A percentile compares a stretch with the other conserved stretches of the same genome.
phyloP scores from a whole-genome alignment of 2,888 invertebrate genomes.

The Nasonovia ribisnigri region DNA sequence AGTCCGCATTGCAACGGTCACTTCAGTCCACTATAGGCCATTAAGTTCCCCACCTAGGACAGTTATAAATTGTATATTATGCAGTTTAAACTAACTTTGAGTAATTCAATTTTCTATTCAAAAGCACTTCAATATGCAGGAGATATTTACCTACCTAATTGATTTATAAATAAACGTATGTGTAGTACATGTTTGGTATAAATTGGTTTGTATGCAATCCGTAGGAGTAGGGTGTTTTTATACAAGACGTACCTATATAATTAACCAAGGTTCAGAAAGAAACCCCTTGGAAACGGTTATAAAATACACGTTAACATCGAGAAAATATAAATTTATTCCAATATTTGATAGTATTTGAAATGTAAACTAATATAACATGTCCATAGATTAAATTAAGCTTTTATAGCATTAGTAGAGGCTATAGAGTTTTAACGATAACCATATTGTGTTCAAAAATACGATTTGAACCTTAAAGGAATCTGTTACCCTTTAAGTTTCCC shows the following conservation, averaged over 20 bases:
- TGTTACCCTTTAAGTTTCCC: not conserved
- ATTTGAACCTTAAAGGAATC: not conserved
- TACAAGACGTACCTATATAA: not conserved
- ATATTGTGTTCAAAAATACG: not conserved
- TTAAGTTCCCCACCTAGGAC: not conserved
- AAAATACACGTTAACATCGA: not conserved
- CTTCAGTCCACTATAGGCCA: not conserved
- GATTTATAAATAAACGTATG: not conserved
- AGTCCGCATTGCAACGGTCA: not conserved
- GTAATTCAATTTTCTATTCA: not conserved
- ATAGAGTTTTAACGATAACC: not conserved
- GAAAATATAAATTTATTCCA: not conserved
- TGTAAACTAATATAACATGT: not conserved
- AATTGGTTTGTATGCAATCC: not conserved
- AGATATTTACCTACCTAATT: not conserved
- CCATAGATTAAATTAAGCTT: too few species aligned
- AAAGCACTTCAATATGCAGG: not conserved
- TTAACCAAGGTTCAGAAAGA: not conserved
- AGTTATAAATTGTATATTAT: not conserved
- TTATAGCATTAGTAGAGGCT: not conserved
- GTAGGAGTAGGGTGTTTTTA: not conserved
- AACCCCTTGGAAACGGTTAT: not conserved
- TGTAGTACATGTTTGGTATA: not conserved
- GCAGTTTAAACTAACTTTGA: not conserved
- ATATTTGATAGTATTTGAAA: not conserved